Evolutionary conservation across 1,140 invertebrate genomes (phyloP), one percentile per base, ranked within the genome.

Genomic region (Drosophila truncata): DNA sequence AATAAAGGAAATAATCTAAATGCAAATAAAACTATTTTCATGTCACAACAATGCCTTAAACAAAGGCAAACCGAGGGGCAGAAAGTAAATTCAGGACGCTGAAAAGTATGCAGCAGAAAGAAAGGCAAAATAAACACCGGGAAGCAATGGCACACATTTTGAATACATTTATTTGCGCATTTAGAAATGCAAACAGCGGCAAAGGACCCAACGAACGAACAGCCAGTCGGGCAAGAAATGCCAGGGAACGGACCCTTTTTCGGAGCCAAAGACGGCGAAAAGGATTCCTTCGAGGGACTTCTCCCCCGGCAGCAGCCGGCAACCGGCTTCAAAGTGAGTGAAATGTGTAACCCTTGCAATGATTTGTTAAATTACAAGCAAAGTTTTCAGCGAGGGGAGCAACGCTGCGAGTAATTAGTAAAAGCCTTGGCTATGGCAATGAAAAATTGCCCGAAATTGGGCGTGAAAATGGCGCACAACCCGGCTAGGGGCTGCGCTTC

Each of bases 11-110:
- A 90, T 85, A 80, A 90, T 88, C 69, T 81, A 90, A 88, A 88
- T 88, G 85, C 84, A 84, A 90, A 84, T 73, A 74, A 59, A 90
- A 90, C 84, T 87, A 90, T 88, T 87, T 61, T 64, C 79, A 64
- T 64, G 63, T 52, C 49, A 63, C 63, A 80, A 82, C 72, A 81
- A 81, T 73, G 66, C 55, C 49, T 54, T 67, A 52, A 69, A 84
- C 49, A 74, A 67, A 50, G 41, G 44, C 58, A 29, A 66, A 66
- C 29, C 60, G 29, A 42, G 25, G 50, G 50, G 33, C 20, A 27
- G 57, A 63, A 71, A 58, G 54, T 66, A 77, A 80, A 87, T 69
- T 75, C 39, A 47, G 37, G 35, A 46, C 73, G 44, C 25, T 25
- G 42, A 62, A 42, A 64, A 75, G 69, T 25, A 76, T 60, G 57